Conservation (phyloP, 2,113 vertebrate species). For the Vidua macroura region DNA sequence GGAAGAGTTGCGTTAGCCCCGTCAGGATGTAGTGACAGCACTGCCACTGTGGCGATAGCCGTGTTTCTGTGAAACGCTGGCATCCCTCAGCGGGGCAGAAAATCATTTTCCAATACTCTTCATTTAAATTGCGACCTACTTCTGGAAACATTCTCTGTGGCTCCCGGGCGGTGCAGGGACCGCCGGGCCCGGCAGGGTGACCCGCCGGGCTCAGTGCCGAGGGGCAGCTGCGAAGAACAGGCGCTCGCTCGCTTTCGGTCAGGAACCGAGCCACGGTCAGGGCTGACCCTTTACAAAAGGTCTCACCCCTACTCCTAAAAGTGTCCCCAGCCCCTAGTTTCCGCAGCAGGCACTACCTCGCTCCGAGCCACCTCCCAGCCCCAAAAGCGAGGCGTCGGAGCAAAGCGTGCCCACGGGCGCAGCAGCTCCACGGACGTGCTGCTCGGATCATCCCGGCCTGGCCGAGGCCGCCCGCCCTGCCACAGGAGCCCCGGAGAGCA, state of each 20-base stretch:
- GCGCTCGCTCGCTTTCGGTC: too few relatives aligned
- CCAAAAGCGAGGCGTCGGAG: background rate
- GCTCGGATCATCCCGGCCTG: accelerated
- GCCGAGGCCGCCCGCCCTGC: background rate
- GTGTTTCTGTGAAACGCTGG: background rate
- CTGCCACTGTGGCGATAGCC: accelerated
- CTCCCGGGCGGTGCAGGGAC: background rate
- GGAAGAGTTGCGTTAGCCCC: background rate
- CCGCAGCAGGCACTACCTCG: background rate
- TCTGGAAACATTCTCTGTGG: background rate
- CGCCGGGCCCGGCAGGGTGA: background rate
- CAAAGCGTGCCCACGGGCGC: accelerated
- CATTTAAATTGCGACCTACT: accelerated
- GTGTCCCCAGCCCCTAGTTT: too few relatives aligned
- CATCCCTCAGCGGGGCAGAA: background rate
- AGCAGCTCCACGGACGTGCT: background rate
- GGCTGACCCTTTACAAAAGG: background rate
- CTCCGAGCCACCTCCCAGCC: background rate
- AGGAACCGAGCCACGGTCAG: background rate
- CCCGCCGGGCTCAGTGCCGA: too few relatives aligned
- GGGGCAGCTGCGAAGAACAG: too few relatives aligned
- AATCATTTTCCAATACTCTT: accelerated
- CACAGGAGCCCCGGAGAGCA: accelerated
- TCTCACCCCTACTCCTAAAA: background rate
- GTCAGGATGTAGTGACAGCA: accelerated